phyloP scores from a whole-genome alignment of 2,888 invertebrate species.

The Ceriagrion tenellum region DNA sequence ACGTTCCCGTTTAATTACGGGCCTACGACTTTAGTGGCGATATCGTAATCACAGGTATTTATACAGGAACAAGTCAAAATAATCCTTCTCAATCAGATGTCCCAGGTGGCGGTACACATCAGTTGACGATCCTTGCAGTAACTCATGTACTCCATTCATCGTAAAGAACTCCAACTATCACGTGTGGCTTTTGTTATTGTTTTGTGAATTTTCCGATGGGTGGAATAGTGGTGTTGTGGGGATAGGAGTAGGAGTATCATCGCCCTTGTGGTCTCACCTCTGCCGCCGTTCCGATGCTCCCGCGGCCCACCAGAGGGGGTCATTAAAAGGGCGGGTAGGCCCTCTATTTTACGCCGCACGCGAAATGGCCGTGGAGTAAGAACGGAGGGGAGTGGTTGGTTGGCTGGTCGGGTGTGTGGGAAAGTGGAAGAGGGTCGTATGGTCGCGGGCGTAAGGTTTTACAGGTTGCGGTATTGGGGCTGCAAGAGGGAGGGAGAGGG shows the following conservation, averaged over 20 bases:
- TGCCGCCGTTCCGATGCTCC: background rate
- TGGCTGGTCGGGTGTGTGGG: background rate
- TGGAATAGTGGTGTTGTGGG: background rate
- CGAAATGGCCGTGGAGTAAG: background rate
- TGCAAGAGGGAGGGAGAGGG: background rate
- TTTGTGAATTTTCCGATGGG: no score
- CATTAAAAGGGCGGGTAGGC: no score
- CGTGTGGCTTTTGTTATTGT: no score
- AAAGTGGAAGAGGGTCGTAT: background rate
- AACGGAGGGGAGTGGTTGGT: background rate
- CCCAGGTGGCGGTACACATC: no score
- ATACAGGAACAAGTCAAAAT: no score
- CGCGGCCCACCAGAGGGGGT: background rate
- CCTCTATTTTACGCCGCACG: background rate
- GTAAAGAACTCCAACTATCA: no score
- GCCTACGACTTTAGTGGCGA: no score
- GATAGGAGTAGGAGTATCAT: background rate
- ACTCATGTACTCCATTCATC: no score
- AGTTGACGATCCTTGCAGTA: no score
- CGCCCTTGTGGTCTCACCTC: background rate
- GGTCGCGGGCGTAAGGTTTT: background rate
- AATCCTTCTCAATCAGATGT: no score
- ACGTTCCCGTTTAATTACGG: no score
- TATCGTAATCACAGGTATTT: no score
- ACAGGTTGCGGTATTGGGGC: background rate